phyloP scores from a whole-genome alignment of 2,797 vertebrate species.

The Miichthys miiuy region DNA sequence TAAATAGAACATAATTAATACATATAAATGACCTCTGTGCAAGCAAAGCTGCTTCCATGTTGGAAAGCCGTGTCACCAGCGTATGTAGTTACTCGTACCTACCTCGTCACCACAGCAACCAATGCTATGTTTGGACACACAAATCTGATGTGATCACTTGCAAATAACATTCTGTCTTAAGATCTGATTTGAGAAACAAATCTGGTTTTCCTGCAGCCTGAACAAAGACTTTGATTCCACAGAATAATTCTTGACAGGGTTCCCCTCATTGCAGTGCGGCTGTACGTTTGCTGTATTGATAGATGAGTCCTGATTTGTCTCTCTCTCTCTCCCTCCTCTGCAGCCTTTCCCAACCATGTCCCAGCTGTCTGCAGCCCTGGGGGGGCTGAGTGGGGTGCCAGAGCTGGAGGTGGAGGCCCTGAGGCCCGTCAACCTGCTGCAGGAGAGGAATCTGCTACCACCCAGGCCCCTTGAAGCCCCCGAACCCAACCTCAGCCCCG shows the following conservation, averaged over 20 bases:
- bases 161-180: not conserved
- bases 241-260: no score
- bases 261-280: no score
- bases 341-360: slow-evolving; percentile 92
- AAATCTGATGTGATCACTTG: not conserved
- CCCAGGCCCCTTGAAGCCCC: slow-evolving; percentile 87
- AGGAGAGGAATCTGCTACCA: slow-evolving; percentile 94
- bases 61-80: not conserved
- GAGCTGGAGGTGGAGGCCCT: slow-evolving; percentile 93
- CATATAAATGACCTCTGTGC: no score
- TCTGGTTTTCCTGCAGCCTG: no score
- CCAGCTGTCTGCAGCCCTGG: slow-evolving; percentile 92
- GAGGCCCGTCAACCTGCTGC: slow-evolving; percentile 92
- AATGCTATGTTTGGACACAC: not conserved
- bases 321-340: not conserved
- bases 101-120: not conserved
- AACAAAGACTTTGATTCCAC: no score
- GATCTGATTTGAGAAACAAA: not conserved
- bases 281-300: not conserved
- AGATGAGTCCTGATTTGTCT: not conserved
- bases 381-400: slow-evolving; percentile 92
- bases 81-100: not conserved
- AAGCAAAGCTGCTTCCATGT: not conserved
- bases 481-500: slow-evolving; percentile 93
- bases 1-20: no score